These are phyloP conservation scores for Leptopilina boulardi DNA, from an alignment of 1,140 invertebrate species.

Conservation along the genomic window DNA sequence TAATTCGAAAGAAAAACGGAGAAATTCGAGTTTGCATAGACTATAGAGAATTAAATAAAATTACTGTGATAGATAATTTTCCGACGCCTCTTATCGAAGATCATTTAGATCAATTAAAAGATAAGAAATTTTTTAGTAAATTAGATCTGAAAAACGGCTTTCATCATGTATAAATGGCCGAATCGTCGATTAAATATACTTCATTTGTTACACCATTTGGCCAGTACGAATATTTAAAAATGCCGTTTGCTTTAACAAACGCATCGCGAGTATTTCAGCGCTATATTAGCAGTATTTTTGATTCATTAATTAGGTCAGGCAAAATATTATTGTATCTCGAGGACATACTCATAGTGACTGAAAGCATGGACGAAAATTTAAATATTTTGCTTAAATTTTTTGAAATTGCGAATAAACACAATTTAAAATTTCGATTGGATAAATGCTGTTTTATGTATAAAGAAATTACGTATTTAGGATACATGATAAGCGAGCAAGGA, in stretches of 20 bases:
- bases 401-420: conserved; percentile 23
- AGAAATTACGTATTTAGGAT: conserved; percentile 54
- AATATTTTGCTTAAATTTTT: conserved; percentile 46
- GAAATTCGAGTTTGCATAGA: not conserved
- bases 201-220: not conserved
- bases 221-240: not conserved
- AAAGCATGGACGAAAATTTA: conserved; percentile 17
- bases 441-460: conserved; percentile 49
- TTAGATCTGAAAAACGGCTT: conserved; percentile 9
- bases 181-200: not conserved
- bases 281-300: conserved; percentile 54
- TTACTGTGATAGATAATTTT: not conserved
- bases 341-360: conserved; percentile 50
- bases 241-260: conserved; percentile 33
- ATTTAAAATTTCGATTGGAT: conserved; percentile 40
- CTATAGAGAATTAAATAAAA: not conserved
- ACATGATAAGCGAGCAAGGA: conserved; percentile 26
- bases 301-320: not conserved
- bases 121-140: not conserved
- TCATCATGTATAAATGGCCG: not conserved
- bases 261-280: conserved; percentile 50
- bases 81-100: not conserved
- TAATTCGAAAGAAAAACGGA: not conserved
- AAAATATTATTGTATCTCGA: conserved; percentile 49
- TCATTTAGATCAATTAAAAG: not conserved